phyloP scores from a whole-genome alignment of 2,888 invertebrate genomes.

The Stenolophus ochropezus region DNA sequence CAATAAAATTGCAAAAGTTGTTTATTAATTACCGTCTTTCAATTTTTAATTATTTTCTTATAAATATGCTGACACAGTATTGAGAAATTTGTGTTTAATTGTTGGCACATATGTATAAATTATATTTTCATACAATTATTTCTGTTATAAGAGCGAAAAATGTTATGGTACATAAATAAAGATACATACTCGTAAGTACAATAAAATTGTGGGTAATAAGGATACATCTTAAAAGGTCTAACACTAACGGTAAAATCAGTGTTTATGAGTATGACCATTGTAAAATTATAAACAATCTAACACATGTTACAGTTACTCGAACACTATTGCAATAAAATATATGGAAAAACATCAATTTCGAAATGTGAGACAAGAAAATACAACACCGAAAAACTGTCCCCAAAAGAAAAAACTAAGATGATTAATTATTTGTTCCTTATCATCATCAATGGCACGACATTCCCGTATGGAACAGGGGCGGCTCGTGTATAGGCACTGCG shows the following conservation, averaged over 20 bases:
- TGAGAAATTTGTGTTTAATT: not conserved
- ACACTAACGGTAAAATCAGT: not conserved
- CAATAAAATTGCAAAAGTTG: constrained; percentile 1
- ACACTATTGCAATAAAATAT: too few relatives aligned
- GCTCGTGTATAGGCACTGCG: too few relatives aligned
- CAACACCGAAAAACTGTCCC: too few relatives aligned
- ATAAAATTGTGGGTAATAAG: not conserved
- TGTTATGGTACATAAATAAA: not conserved
- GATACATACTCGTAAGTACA: not conserved
- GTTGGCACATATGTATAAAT: not conserved
- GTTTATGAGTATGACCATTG: not conserved
- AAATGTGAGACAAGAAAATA: too few relatives aligned
- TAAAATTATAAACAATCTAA: not conserved
- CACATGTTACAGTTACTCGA: not conserved
- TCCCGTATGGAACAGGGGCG: too few relatives aligned
- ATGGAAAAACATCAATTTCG: too few relatives aligned
- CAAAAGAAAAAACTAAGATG: too few relatives aligned
- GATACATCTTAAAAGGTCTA: not conserved
- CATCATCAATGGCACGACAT: too few relatives aligned
- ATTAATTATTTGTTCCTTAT: too few relatives aligned
- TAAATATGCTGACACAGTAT: not conserved
- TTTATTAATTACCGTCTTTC: not conserved
- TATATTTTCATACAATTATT: not conserved
- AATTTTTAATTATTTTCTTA: not conserved
- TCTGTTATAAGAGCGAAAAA: not conserved